Evolutionary conservation across 1,140 invertebrate species (phyloP).

Genomic region (Aphelinus atriplicis): DNA sequence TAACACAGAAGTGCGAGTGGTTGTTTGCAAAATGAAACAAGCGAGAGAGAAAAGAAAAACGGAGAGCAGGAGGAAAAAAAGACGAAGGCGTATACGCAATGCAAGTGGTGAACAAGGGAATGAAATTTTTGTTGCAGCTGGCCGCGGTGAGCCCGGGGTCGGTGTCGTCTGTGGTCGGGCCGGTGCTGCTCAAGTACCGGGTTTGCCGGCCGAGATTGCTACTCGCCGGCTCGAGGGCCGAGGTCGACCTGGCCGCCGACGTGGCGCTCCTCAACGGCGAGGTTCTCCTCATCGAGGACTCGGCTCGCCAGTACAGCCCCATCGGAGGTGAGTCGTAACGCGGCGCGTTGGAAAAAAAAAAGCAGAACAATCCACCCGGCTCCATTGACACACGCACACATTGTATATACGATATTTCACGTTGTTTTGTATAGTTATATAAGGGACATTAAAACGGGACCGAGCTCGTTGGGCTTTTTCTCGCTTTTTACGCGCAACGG

Average conservation of each 20-base stretch:
- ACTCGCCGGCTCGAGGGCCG: conserved; percentile 72
- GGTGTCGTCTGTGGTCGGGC: conserved; percentile 66
- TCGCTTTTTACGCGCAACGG: too few relatives aligned
- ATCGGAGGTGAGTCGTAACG: conserved; percentile 59
- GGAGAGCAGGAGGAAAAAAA: not conserved
- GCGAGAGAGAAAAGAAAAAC: not conserved
- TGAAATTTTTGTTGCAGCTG: conserved; percentile 51
- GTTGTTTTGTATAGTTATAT: too few relatives aligned
- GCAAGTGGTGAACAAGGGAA: not conserved
- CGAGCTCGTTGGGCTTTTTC: too few relatives aligned
- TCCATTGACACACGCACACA: too few relatives aligned
- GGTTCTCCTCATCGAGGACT: conserved; percentile 71
- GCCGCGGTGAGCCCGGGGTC: conserved; percentile 56
- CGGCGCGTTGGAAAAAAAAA: too few relatives aligned
- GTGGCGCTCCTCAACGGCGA: conserved; percentile 70
- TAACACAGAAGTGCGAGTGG: not conserved
- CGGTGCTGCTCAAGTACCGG: conserved; percentile 65
- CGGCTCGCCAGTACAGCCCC: conserved; percentile 63
- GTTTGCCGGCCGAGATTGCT: conserved; percentile 61
- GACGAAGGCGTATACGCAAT: not conserved
- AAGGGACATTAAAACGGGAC: too few relatives aligned
- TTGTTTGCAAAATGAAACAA: not conserved
- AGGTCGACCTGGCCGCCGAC: conserved; percentile 69
- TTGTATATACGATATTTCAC: too few relatives aligned
- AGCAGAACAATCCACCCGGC: too few relatives aligned